phyloP scores from a whole-genome alignment of 2,113 vertebrate species.

The Semicossyphus pulcher region DNA sequence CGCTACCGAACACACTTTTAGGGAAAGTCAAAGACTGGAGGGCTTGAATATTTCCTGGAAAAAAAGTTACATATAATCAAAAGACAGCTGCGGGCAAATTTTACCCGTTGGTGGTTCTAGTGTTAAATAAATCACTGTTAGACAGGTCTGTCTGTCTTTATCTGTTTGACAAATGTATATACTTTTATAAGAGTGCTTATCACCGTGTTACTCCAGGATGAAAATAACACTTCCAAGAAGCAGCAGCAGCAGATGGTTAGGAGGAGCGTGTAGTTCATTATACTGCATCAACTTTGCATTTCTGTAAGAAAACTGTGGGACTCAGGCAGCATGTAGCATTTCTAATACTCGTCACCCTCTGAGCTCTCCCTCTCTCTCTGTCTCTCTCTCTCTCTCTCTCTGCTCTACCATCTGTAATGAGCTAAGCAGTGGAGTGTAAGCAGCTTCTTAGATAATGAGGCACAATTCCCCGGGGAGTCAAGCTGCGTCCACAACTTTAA shows the following conservation, averaged over 20 bases:
- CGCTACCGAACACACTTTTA: too few relatives aligned
- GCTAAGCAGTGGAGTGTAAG: conserved; percentile 76
- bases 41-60: too few relatives aligned
- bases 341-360: conserved; percentile 18
- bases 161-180: neutral
- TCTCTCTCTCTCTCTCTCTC: conserved; percentile 11
- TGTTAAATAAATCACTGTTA: too few relatives aligned
- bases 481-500: conserved; percentile 64
- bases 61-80: too few relatives aligned
- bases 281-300: conserved; percentile 59
- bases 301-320: conserved; percentile 38
- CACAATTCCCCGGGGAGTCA: conserved; percentile 57
- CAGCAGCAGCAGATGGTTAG: conserved; percentile 53
- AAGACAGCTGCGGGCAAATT: too few relatives aligned
- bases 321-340: conserved; percentile 37
- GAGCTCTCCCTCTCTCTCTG: conserved; percentile 12
- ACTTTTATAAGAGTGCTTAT: neutral
- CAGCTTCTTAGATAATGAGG: conserved; percentile 81
- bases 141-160: neutral
- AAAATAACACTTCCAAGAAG: conserved; percentile 9
- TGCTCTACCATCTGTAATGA: conserved; percentile 76
- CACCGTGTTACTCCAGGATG: neutral
- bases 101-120: too few relatives aligned
- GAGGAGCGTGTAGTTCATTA: conserved; percentile 59
- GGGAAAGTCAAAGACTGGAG: too few relatives aligned